These are phyloP conservation scores for Drosophila bocki DNA, from an alignment of 1,140 invertebrate species.

Conservation along the genomic window DNA sequence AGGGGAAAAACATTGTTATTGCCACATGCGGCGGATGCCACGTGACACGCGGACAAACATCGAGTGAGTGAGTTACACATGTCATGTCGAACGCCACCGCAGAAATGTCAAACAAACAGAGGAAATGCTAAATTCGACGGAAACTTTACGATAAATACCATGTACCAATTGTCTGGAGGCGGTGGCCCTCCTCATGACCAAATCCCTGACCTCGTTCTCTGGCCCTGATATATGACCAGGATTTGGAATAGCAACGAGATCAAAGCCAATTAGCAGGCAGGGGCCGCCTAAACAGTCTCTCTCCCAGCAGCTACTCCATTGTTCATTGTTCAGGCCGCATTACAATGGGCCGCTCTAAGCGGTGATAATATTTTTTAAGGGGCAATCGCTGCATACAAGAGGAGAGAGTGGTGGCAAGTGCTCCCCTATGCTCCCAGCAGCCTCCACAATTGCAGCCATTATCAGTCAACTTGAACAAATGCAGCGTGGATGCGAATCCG, in stretches of 20 bases:
- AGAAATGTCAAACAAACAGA: constrained; percentile 67
- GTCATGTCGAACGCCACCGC: constrained; percentile 43
- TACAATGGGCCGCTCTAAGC: constrained; percentile 37
- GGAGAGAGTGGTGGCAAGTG: constrained; percentile 20
- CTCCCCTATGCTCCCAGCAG: constrained; percentile 22
- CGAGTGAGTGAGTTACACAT: constrained; percentile 58
- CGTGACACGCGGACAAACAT: constrained; percentile 78
- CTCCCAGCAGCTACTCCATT: constrained; percentile 62
- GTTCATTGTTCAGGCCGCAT: constrained; percentile 46
- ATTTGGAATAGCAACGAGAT: constrained; percentile 33
- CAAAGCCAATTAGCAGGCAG: constrained; percentile 57
- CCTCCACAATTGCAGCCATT: constrained; percentile 31
- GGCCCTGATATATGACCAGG: constrained; percentile 23
- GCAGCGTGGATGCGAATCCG: constrained; percentile 27
- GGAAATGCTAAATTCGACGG: constrained; percentile 62
- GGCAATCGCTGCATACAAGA: constrained; percentile 22
- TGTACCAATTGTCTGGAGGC: constrained; percentile 6
- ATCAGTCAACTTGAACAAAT: constrained; percentile 45
- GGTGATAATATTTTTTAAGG: constrained; percentile 42
- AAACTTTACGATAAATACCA: constrained; percentile 49
- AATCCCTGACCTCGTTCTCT: constrained; percentile 32
- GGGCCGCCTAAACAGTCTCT: constrained; percentile 21
- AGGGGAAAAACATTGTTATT: constrained; percentile 40
- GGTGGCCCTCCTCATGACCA: neutral
- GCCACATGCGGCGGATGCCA: constrained; percentile 77